phyloP scores from a whole-genome alignment of 2,888 invertebrate species.

The Rhagonycha lutea region DNA sequence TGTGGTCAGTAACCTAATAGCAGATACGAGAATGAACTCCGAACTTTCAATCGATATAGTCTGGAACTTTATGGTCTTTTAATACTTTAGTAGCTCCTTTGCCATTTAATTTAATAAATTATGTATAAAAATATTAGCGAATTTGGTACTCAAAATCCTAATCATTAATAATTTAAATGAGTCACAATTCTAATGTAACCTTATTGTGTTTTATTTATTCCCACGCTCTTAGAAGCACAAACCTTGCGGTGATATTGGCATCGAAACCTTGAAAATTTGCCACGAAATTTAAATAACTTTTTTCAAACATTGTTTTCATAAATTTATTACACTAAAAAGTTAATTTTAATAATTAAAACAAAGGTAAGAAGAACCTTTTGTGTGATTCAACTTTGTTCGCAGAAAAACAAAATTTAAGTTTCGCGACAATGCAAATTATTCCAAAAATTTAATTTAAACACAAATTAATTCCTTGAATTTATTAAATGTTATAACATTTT shows the following conservation, averaged over 20 bases:
- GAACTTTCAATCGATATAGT: conserved; percentile 36
- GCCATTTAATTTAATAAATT: not conserved
- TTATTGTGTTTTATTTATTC: conserved; percentile 11
- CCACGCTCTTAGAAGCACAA: conserved; percentile 10
- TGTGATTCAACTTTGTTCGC: not conserved
- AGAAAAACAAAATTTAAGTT: not conserved
- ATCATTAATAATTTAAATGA: conserved; percentile 11
- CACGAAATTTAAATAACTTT: not conserved
- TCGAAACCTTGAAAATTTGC: conserved; percentile 10
- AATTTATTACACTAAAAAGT: not conserved
- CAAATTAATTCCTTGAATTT: not conserved
- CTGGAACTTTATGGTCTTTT: conserved; percentile 27
- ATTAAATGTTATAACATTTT: not conserved
- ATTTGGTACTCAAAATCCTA: conserved; percentile 2
- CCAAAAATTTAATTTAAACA: not conserved
- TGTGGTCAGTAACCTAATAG: conserved; percentile 40
- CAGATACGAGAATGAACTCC: conserved; percentile 39
- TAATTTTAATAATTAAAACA: not conserved
- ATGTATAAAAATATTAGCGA: not conserved
- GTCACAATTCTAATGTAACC: conserved; percentile 10
- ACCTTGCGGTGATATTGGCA: conserved; percentile 10
- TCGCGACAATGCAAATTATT: not conserved
- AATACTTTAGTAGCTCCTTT: conserved; percentile 3
- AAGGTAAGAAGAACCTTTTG: not conserved
- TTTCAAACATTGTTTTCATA: not conserved